These are phyloP conservation scores for Etheostoma cragini DNA, from an alignment of 2,113 vertebrate species.

Conservation along the genomic window DNA sequence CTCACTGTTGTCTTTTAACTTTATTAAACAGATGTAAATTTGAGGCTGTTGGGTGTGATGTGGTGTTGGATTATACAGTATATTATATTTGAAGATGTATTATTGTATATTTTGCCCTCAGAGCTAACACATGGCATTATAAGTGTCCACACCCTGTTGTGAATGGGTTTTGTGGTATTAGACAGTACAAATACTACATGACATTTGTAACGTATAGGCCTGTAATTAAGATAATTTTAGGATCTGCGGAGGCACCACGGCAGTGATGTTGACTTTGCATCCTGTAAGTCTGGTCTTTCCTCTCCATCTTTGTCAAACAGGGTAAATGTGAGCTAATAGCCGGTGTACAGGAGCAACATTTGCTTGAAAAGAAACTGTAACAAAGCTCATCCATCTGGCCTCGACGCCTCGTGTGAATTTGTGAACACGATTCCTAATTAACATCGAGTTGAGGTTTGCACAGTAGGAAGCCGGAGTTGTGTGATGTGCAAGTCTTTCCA, in stretches of 20 bases:
- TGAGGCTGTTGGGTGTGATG: not conserved
- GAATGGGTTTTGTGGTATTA: conserved; percentile 18
- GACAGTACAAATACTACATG: not conserved
- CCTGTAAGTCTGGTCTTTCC: not conserved
- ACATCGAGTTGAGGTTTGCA: not conserved
- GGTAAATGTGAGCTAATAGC: not conserved
- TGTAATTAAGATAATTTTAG: conserved; percentile 13
- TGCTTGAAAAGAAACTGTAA: not conserved
- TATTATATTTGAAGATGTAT: not conserved
- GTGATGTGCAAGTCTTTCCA: not conserved
- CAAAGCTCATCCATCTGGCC: not conserved
- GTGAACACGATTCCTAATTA: not conserved
- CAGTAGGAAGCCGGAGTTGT: not conserved
- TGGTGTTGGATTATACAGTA: not conserved
- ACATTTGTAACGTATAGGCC: conserved; percentile 2
- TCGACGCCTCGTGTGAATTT: not conserved
- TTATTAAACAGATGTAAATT: not conserved
- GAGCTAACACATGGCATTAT: not conserved
- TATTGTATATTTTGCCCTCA: not conserved
- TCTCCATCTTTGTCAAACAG: not conserved
- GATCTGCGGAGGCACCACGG: not conserved
- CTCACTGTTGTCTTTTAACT: not conserved
- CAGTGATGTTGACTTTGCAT: not conserved
- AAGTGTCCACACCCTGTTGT: not conserved
- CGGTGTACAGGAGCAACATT: not conserved